phyloP scores from a whole-genome alignment of 2,797 vertebrate species.

The Falco naumanni region DNA sequence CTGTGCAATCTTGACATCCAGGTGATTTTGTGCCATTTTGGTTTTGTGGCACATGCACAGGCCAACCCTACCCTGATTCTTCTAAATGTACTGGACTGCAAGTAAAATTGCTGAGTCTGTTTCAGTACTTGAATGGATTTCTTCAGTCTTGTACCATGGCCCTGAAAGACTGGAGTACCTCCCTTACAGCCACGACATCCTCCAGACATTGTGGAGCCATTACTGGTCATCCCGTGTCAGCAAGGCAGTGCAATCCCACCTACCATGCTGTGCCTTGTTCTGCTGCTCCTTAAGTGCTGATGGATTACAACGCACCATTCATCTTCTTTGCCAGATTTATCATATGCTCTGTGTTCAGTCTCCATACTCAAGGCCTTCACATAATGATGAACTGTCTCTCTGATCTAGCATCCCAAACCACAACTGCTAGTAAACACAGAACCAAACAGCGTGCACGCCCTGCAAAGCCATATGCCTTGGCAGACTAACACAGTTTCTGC shows the following conservation, averaged over 20 bases:
- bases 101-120: not conserved
- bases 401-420: constrained; percentile 18
- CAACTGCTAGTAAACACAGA: not conserved
- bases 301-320: not conserved
- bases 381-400: not conserved
- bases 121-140: not conserved
- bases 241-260: constrained; percentile 2
- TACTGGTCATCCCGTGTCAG: not conserved
- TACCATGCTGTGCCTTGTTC: not conserved
- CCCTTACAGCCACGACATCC: not conserved
- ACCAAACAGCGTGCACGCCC: not conserved
- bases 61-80: not conserved
- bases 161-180: not conserved
- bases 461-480: constrained; percentile 25
- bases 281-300: not conserved
- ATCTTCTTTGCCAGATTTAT: not conserved
- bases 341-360: not conserved
- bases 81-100: not conserved
- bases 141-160: not conserved
- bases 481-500: not conserved
- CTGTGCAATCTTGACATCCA: not conserved
- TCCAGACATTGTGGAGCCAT: constrained; percentile 33
- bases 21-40: not conserved
- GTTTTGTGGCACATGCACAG: not conserved
- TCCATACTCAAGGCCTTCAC: not conserved